These are phyloP conservation scores for Ammodytes dubius DNA, from an alignment of 2,113 vertebrate species.

Conservation along the genomic window DNA sequence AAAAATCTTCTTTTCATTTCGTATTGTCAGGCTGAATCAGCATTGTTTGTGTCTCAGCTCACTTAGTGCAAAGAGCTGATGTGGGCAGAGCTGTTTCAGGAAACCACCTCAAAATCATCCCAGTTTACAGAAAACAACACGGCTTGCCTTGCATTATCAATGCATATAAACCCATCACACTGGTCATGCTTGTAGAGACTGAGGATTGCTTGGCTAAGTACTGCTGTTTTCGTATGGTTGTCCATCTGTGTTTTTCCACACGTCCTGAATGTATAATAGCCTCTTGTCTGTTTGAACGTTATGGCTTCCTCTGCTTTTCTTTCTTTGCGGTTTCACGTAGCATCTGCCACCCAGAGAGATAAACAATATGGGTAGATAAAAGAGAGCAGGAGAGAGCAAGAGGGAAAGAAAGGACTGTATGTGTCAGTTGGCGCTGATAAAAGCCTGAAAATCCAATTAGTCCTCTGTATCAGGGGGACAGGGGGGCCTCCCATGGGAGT, in stretches of 20 bases:
- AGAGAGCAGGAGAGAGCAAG: slow-evolving; percentile 46
- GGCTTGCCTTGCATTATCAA: slow-evolving; percentile 45
- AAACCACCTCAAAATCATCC: slow-evolving; percentile 49
- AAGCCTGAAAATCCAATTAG: slow-evolving; percentile 81
- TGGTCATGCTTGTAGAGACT: slow-evolving; percentile 28
- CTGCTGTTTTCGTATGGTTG: slow-evolving; percentile 22
- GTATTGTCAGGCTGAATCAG: slow-evolving; percentile 68
- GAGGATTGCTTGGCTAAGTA: slow-evolving; percentile 10
- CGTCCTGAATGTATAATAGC: slow-evolving; percentile 17
- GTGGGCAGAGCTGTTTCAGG: slow-evolving; percentile 60
- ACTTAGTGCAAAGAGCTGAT: slow-evolving; percentile 72
- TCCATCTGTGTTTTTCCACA: slow-evolving; percentile 34
- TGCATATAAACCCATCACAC: slow-evolving; percentile 17
- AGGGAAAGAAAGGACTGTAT: slow-evolving; percentile 62
- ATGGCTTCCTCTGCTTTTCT: slow-evolving; percentile 30
- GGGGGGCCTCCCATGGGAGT: slow-evolving; percentile 58
- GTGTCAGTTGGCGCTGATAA: slow-evolving; percentile 75
- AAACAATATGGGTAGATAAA: slow-evolving; percentile 68
- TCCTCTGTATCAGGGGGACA: slow-evolving; percentile 56
- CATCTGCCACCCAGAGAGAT: slow-evolving; percentile 62
- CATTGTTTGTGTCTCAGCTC: slow-evolving; percentile 55
- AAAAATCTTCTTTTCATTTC: slow-evolving; percentile 53
- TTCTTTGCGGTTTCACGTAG: slow-evolving; percentile 52
- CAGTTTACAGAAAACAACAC: slow-evolving; percentile 43
- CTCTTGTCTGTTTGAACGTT: slow-evolving; percentile 48